A percentile compares a stretch with the other conserved stretches of the same genome.
phyloP scores from a whole-genome alignment of 2,888 invertebrate species.

The Ectemnius cavifrons region DNA sequence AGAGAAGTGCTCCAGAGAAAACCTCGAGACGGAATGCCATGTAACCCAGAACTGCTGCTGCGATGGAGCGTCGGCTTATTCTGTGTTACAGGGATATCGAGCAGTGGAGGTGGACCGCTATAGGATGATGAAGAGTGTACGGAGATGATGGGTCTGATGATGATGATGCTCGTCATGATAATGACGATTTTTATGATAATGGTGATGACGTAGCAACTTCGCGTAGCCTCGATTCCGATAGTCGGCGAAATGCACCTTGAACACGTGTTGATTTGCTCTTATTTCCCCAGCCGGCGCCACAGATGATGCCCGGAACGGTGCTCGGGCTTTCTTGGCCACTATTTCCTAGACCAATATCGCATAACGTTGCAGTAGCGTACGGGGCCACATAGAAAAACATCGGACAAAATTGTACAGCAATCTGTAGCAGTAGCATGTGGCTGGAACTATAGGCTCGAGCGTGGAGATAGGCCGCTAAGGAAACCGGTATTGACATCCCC shows the following conservation, averaged over 20 bases:
- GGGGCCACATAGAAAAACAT: too few species aligned
- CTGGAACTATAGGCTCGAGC: too few species aligned
- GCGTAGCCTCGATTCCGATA: conserved; percentile 60
- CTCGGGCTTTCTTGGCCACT: background rate
- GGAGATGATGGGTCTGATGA: conserved; percentile 22
- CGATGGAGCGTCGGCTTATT: conserved; percentile 44
- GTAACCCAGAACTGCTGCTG: conserved; percentile 48
- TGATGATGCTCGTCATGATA: conserved; percentile 41
- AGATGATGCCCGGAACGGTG: background rate
- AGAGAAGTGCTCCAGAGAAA: conserved; percentile 56
- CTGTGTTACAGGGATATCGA: conserved; percentile 33
- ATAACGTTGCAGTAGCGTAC: too few species aligned
- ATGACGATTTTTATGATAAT: conserved; percentile 27
- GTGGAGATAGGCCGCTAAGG: too few species aligned
- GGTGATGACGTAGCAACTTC: conserved; percentile 49
- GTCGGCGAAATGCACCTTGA: conserved; percentile 26
- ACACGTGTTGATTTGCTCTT: conserved; percentile 33
- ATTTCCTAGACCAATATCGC: too few species aligned
- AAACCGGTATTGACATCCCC: too few species aligned
- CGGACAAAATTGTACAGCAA: too few species aligned
- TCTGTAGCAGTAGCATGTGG: too few species aligned
- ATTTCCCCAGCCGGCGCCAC: conserved; percentile 20
- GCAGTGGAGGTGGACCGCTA: conserved; percentile 34
- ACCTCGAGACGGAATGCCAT: conserved; percentile 60
- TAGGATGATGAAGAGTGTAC: conserved; percentile 13